Percentiles rank a stretch among this genome's conserved stretches.
Conservation (phyloP, 2,113 vertebrate genomes). For the Hirundichthys speculiger region DNA sequence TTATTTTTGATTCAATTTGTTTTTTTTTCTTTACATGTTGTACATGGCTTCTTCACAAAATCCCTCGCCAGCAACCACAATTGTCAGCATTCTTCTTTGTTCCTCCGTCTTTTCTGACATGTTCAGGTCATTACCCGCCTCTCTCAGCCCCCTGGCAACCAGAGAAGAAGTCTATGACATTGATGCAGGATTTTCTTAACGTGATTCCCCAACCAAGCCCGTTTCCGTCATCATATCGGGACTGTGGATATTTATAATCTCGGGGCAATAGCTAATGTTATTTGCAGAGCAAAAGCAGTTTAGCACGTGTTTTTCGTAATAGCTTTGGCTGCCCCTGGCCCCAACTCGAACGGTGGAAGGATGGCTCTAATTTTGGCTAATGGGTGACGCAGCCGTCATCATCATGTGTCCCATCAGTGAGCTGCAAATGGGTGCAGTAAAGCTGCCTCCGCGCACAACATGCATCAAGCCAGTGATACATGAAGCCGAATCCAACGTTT, state of each 20-base stretch:
- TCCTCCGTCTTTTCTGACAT: conserved; percentile 42
- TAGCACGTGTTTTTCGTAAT: conserved; percentile 72
- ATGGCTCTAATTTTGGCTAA: conserved; percentile 79
- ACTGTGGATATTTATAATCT: conserved; percentile 76
- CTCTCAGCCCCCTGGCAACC: conserved; percentile 53
- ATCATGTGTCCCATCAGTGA: conserved; percentile 60
- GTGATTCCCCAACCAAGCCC: conserved; percentile 37
- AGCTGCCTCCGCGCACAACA: conserved; percentile 41
- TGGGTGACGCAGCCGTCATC: conserved; percentile 75
- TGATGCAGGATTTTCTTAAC: conserved; percentile 72
- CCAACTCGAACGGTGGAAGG: conserved; percentile 68
- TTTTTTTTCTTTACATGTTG: neutral
- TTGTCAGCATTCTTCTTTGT: conserved; percentile 32
- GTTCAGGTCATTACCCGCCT: conserved; percentile 39
- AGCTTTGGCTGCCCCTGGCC: conserved; percentile 70
- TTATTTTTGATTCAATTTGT: neutral
- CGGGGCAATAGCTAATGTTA: conserved; percentile 73
- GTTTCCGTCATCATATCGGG: conserved; percentile 60
- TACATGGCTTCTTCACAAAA: neutral
- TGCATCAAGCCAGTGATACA: conserved; percentile 65
- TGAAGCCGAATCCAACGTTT: conserved; percentile 58
- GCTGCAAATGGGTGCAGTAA: conserved; percentile 57
- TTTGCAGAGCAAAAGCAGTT: conserved; percentile 76
- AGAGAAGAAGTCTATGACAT: conserved; percentile 56
- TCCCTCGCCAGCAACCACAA: conserved; percentile 2